These are phyloP conservation scores for Eulemur albifrons DNA, from an alignment of 2,797 vertebrate genomes.

Conservation along the genomic window DNA sequence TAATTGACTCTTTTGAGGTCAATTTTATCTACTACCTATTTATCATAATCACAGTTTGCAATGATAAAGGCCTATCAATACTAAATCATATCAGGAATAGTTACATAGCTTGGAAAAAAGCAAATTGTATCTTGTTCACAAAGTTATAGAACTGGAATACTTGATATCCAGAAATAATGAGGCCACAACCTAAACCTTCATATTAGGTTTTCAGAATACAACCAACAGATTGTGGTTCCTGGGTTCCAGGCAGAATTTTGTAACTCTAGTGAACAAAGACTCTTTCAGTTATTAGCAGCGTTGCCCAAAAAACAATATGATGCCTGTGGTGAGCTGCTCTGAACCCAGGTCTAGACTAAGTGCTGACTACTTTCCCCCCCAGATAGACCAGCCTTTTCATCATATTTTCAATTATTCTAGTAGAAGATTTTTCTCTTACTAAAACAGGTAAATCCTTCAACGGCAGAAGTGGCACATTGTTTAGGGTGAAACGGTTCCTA, in stretches of 20 bases:
- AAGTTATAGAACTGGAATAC: not conserved
- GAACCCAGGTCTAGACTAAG: not conserved
- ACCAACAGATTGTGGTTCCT: not conserved
- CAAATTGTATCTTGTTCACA: not conserved
- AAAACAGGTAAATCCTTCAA: not conserved
- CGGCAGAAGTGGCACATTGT: not conserved
- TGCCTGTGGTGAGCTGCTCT: not conserved
- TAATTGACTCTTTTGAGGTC: not conserved
- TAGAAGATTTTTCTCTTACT: not conserved
- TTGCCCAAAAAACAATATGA: not conserved
- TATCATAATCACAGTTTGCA: not conserved
- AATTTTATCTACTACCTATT: not conserved
- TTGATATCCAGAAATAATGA: not conserved
- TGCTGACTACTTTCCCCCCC: not conserved
- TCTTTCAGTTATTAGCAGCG: not conserved
- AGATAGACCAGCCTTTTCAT: not conserved
- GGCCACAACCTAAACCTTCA: not conserved
- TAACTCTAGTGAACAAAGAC: not conserved
- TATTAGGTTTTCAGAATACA: not conserved
- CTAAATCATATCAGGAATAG: not conserved
- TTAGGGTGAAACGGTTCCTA: not conserved
- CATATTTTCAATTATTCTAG: not conserved
- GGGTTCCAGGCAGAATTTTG: not conserved
- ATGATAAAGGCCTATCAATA: not conserved
- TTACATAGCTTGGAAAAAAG: not conserved